Percentiles rank a stretch among this genome's conserved stretches.
Conservation (phyloP, 2,797 vertebrate species). For the Chaetodon trifasciatus region DNA sequence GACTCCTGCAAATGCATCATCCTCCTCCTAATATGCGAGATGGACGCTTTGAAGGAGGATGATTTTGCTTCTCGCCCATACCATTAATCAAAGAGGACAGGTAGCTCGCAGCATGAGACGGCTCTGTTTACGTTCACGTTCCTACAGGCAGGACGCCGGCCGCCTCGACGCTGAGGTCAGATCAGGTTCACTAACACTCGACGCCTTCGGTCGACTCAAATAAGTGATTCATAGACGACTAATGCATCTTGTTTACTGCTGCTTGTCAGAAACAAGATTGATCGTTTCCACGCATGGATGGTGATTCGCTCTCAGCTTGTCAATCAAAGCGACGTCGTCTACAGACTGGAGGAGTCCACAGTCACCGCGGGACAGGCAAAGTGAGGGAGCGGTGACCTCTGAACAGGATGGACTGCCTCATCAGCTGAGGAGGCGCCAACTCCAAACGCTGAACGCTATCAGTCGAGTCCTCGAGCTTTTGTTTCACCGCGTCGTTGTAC, state of each 20-base stretch:
- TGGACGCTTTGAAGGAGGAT: slow-evolving; percentile 22
- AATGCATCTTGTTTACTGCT: slow-evolving; percentile 1
- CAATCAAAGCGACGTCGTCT: slow-evolving; percentile 21
- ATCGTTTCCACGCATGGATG: neutral
- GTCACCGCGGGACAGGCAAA: neutral
- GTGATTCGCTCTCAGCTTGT: slow-evolving; percentile 3
- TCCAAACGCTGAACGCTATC: neutral
- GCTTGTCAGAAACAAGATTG: slow-evolving; percentile 18
- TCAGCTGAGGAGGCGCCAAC: neutral
- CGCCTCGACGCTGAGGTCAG: neutral
- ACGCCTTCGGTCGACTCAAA: slow-evolving; percentile 30
- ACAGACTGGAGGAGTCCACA: neutral
- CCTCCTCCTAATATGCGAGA: slow-evolving; percentile 13
- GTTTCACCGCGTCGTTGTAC: neutral
- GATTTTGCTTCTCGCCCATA: slow-evolving; percentile 36
- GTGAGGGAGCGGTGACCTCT: neutral
- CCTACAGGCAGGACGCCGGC: slow-evolving; percentile 9
- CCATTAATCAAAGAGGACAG: slow-evolving; percentile 58
- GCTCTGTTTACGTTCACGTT: slow-evolving; percentile 44
- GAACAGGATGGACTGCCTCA: neutral
- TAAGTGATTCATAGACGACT: slow-evolving; percentile 9
- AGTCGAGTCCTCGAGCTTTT: too few species aligned
- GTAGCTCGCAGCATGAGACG: slow-evolving; percentile 23
- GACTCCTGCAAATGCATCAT: neutral
- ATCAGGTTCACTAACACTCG: slow-evolving; percentile 29